A percentile compares a stretch with the other conserved stretches of the same genome.
Conservation (phyloP, 92 coral and sea anemone species). For the Meandrina meandrites region DNA sequence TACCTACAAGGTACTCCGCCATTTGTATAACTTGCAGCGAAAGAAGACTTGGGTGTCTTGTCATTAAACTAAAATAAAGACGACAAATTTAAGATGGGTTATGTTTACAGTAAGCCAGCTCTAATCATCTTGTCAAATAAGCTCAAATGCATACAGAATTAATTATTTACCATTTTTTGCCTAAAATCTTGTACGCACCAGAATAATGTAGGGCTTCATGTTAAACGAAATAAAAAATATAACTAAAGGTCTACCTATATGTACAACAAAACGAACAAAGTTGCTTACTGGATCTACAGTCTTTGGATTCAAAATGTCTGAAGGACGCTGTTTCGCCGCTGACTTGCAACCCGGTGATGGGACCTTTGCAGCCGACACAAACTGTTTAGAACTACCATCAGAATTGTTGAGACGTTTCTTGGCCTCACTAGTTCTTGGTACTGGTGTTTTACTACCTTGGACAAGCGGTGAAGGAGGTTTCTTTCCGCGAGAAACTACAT, state of each 20-base stretch:
- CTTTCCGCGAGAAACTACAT: constrained; percentile 70
- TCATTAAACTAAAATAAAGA: constrained; percentile 76
- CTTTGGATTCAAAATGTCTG: constrained; percentile 91
- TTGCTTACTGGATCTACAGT: constrained; percentile 89
- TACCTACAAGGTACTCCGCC: constrained; percentile 99
- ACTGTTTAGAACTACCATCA: constrained; percentile 60
- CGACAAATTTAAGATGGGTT: constrained; percentile 13
- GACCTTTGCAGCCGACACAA: constrained; percentile 52
- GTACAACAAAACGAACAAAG: background rate
- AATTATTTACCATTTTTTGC: background rate
- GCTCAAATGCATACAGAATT: background rate
- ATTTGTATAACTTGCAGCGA: constrained; percentile 92
- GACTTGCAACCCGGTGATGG: constrained; percentile 55
- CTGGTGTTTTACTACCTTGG: constrained; percentile 55
- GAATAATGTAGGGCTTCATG: background rate
- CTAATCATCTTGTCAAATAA: background rate
- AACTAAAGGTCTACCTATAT: background rate
- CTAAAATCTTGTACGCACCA: background rate
- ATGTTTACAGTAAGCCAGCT: background rate
- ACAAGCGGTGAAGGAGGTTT: constrained; percentile 69
- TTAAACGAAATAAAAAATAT: background rate
- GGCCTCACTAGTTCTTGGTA: constrained; percentile 44
- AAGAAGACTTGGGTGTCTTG: constrained; percentile 88
- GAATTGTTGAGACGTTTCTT: constrained; percentile 77
- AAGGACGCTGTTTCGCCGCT: constrained; percentile 70